Percentiles rank a stretch among this genome's conserved stretches.
Evolutionary conservation across 2,797 vertebrate species (phyloP).

Genomic region (Hyperoplus lanceolatus): DNA sequence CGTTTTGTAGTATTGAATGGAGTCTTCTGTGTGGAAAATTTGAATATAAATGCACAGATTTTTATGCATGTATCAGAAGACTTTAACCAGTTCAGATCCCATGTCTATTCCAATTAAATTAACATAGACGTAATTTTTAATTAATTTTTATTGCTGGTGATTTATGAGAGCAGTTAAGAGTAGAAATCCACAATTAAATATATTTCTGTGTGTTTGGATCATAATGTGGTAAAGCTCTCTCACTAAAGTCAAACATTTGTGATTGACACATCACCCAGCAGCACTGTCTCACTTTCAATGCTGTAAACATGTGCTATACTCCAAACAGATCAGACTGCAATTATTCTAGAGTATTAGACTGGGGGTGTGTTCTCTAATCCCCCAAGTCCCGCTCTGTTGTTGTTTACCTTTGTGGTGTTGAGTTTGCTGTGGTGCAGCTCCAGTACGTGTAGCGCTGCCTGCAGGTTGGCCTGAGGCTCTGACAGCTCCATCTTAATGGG

Average conservation of each 20-base stretch:
- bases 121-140: too few relatives aligned
- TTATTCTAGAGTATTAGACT: neutral
- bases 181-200: too few relatives aligned
- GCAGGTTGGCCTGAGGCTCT: slow-evolving; percentile 94
- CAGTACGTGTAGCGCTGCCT: slow-evolving; percentile 94
- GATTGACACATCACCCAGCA: neutral
- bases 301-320: neutral
- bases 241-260: neutral
- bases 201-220: too few relatives aligned
- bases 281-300: neutral
- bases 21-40: neutral
- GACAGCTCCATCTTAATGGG: slow-evolving; percentile 96
- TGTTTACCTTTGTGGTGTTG: slow-evolving; percentile 95
- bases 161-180: too few relatives aligned
- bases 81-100: too few relatives aligned
- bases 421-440: slow-evolving; percentile 97
- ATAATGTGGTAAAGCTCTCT: too few relatives aligned
- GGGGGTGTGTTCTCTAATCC: neutral
- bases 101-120: too few relatives aligned
- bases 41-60: neutral
- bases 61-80: neutral
- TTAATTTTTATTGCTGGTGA: too few relatives aligned
- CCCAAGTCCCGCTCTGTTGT: neutral
- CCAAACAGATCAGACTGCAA: neutral
- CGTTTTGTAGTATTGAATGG: slow-evolving; percentile 1